These are phyloP conservation scores for Burhinus oedicnemus DNA, from an alignment of 2,113 vertebrate genomes.

Conservation along the genomic window DNA sequence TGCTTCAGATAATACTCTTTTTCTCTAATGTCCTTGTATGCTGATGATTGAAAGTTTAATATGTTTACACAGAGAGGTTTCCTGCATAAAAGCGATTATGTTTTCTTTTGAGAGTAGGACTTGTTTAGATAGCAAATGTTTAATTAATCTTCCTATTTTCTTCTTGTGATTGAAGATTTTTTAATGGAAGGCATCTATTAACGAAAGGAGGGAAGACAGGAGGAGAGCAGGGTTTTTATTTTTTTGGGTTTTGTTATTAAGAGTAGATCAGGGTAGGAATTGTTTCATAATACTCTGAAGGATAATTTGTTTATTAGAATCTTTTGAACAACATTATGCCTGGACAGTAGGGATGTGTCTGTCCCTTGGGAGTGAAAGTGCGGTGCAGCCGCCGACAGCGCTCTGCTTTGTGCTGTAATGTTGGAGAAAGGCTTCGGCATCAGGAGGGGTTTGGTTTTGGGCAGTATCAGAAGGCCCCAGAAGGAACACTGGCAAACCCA, in stretches of 20 bases:
- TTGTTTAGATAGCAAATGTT: background rate
- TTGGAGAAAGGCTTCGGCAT: background rate
- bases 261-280: background rate
- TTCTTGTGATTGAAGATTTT: background rate
- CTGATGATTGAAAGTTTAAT: background rate
- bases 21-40: background rate
- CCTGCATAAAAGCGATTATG: background rate
- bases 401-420: accelerated
- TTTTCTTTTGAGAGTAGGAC: background rate
- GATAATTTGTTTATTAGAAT: background rate
- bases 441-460: background rate
- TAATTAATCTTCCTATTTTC: background rate
- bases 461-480: background rate
- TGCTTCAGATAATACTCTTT: background rate
- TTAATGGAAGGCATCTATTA: background rate
- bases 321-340: background rate
- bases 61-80: background rate
- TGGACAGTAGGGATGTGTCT: accelerated
- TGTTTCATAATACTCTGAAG: background rate
- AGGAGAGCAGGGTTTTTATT: background rate
- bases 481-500: background rate
- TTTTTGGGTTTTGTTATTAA: background rate
- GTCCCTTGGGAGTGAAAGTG: background rate
- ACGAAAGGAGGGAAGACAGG: background rate
- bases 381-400: accelerated